phyloP scores from a whole-genome alignment of 2,113 vertebrate genomes.

The Centrocercus urophasianus region DNA sequence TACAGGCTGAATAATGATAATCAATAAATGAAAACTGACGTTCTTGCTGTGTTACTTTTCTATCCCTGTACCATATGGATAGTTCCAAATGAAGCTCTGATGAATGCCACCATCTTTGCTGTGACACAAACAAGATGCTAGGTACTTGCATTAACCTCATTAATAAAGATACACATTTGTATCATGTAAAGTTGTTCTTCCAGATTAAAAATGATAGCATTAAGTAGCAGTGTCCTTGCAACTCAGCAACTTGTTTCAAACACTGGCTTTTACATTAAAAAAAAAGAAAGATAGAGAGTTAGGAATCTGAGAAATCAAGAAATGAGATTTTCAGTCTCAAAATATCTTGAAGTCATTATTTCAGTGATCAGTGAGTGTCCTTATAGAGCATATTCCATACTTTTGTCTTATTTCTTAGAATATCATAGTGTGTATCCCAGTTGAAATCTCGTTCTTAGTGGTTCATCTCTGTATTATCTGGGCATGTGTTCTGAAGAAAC shows the following conservation, averaged over 20 bases:
- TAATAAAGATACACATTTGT: neutral
- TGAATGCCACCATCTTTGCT: neutral
- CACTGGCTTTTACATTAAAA: neutral
- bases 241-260: neutral
- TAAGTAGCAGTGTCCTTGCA: neutral
- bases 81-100: neutral
- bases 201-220: neutral
- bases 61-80: neutral
- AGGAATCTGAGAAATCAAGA: neutral
- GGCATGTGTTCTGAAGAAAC: neutral
- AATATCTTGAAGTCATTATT: neutral
- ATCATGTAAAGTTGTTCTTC: neutral
- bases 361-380: neutral
- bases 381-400: neutral
- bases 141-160: neutral
- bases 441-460: neutral
- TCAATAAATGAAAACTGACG: neutral
- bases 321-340: neutral
- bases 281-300: neutral
- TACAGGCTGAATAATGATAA: neutral
- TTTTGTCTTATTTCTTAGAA: neutral
- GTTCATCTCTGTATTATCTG: neutral
- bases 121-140: neutral
- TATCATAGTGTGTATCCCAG: neutral
- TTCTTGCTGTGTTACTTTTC: neutral